Base-by-base conservation (phyloP, 2,113 vertebrate genomes). In the Rutilus rutilus region DNA sequence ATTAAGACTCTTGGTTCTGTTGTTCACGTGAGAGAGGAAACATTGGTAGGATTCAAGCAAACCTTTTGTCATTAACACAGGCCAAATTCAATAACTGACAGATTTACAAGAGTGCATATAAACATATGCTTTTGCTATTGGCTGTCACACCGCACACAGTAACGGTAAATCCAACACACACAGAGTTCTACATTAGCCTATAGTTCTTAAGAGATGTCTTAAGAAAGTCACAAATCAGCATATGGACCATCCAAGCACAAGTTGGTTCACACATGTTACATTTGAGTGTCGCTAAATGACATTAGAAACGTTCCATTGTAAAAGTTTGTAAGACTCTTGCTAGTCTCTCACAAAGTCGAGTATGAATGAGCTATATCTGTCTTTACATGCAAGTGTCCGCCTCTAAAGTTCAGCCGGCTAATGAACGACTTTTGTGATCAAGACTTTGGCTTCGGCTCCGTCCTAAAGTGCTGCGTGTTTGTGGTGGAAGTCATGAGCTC, bases 141-240 rank as follows among this genome's bases (percentile, higher is more conserved):
- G 67, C 65, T 71, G 67, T 73, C 82, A 83, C 81, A 59, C 50
- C 8, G 12, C 30, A 83, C 67, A 73, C 67, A 82, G 60, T 50
- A 67, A 67, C 39, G 25, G 81, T 73, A 57, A 73, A n/a, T 42
- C 65, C 80, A 82, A 82, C 27, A 82, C 64, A 23, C 42, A n/a
- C 30, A n/a, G n/a, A 15, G 25, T 36, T 82, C 25, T 54, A 69
- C 64, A 69, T 54, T 27, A n/a, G n/a, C n/a, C n/a, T n/a, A 69
- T 36, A 82, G 45, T 45, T 69, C 45, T 54, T 54, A n/a, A 82
- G 27, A 54, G 80, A 82, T 4, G 45, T 54, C 62, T 69, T 69
- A 82, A 82, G 80, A 82, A 82, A 54, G 80, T 82, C 80, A n/a
- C 62, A 82, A 82, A 33, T 82, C 79, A 33, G 79, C 60, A 1